Conservation (phyloP, 2,888 invertebrate species). For the Alviniconcha strummeri region DNA sequence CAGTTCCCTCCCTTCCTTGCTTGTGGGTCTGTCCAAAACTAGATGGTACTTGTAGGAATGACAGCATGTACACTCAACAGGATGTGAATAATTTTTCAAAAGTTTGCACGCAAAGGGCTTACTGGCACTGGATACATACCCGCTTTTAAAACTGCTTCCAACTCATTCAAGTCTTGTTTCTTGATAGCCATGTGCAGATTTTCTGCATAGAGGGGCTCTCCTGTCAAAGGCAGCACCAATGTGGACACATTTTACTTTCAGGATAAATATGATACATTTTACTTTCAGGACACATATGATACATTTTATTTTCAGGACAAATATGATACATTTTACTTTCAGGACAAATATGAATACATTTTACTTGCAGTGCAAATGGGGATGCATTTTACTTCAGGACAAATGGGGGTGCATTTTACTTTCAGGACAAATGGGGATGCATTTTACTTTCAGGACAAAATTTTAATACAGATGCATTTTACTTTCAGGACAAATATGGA, state of each 20-base stretch:
- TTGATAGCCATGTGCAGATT: slow-evolving; percentile 39
- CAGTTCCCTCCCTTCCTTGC: no score
- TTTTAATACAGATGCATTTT: neutral
- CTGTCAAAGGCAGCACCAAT: neutral
- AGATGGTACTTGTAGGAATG: no score
- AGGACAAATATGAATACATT: neutral
- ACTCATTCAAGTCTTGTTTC: slow-evolving; percentile 31
- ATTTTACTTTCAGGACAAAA: neutral
- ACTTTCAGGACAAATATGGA: neutral
- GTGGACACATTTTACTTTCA: neutral
- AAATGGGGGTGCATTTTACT: neutral
- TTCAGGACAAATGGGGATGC: neutral
- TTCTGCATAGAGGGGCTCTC: slow-evolving; percentile 29
- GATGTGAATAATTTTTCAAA: no score
- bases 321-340: neutral
- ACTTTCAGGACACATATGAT: neutral
- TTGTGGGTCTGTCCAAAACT: no score
- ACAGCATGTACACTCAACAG: no score
- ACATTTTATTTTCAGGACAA: neutral
- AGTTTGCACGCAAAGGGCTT: no score
- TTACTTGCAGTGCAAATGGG: no score
- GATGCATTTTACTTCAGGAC: neutral
- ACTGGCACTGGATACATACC: slow-evolving; percentile 22
- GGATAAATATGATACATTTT: neutral
- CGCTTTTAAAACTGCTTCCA: slow-evolving; percentile 35